phyloP scores from a whole-genome alignment of 2,113 vertebrate genomes.

The Motacilla alba region DNA sequence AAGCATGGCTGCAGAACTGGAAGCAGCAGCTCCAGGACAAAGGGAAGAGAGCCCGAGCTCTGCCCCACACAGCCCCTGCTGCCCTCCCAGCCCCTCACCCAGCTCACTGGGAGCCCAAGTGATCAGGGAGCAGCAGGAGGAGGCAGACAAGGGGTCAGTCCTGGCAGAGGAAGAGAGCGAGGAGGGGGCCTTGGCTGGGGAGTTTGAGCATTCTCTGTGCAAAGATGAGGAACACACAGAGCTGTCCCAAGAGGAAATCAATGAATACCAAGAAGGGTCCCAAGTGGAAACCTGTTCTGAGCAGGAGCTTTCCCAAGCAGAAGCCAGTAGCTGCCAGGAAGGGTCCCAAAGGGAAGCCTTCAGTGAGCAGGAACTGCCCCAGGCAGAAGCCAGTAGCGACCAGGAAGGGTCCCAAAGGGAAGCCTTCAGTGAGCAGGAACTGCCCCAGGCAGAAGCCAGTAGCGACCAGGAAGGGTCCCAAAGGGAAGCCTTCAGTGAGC shows the following conservation, averaged over 20 bases:
- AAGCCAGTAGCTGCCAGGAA: neutral
- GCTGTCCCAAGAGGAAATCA: neutral
- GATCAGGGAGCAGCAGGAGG: neutral
- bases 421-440: neutral
- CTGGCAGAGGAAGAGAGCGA: neutral
- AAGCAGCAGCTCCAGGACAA: neutral
- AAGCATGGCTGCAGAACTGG: neutral
- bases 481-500: no score
- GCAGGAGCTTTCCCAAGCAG: neutral
- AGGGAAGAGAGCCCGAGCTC: neutral
- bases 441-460: accelerated
- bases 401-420: neutral
- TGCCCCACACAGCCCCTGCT: no score
- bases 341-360: neutral
- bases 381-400: accelerated
- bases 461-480: neutral
- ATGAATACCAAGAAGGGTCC: neutral
- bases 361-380: neutral
- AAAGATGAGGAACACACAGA: neutral
- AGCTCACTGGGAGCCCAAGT: neutral
- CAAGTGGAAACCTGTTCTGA: neutral
- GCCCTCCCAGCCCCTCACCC: no score
- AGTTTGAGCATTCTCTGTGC: neutral
- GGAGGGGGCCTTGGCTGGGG: neutral
- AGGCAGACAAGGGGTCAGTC: neutral